phyloP scores from a whole-genome alignment of 2,113 vertebrate species.

The Prunella himalayana region DNA sequence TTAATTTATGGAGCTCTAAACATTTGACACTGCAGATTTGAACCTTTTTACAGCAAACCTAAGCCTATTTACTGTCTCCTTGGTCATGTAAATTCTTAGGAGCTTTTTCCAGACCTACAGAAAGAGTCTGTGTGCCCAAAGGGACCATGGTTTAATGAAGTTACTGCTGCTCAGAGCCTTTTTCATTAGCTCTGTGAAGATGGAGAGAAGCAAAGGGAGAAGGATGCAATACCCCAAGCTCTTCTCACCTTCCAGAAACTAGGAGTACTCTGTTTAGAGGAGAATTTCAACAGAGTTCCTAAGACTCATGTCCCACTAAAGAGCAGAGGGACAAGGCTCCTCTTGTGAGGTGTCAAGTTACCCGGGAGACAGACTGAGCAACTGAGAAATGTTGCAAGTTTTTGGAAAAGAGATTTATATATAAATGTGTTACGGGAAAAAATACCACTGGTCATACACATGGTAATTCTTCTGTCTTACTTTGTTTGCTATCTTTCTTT shows the following conservation, averaged over 20 bases:
- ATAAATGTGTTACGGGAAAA: conserved; percentile 46
- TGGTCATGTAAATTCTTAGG: not conserved
- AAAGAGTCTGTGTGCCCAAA: not conserved
- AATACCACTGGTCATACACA: conserved; percentile 42
- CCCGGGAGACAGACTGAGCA: conserved; percentile 56
- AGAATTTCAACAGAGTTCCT: not conserved
- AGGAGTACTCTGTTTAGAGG: conserved; percentile 2
- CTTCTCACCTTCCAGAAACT: conserved; percentile 24
- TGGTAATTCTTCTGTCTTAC: conserved; percentile 46
- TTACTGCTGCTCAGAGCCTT: not conserved
- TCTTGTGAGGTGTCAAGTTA: conserved; percentile 53
- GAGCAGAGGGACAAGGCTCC: conserved; percentile 40
- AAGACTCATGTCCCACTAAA: not conserved
- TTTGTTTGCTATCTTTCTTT: conserved; percentile 48
- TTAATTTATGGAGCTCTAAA: not conserved
- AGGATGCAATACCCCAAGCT: not conserved
- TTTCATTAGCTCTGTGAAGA: not conserved
- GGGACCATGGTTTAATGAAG: not conserved
- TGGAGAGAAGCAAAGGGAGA: not conserved
- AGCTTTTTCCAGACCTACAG: not conserved
- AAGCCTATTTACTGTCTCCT: not conserved
- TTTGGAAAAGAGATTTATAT: conserved; percentile 59
- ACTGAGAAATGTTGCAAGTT: conserved; percentile 47
- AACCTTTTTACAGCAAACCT: not conserved
- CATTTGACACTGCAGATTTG: not conserved